Evolutionary conservation across 2,888 invertebrate species (phyloP).

Genomic region (Molanna angustata): DNA sequence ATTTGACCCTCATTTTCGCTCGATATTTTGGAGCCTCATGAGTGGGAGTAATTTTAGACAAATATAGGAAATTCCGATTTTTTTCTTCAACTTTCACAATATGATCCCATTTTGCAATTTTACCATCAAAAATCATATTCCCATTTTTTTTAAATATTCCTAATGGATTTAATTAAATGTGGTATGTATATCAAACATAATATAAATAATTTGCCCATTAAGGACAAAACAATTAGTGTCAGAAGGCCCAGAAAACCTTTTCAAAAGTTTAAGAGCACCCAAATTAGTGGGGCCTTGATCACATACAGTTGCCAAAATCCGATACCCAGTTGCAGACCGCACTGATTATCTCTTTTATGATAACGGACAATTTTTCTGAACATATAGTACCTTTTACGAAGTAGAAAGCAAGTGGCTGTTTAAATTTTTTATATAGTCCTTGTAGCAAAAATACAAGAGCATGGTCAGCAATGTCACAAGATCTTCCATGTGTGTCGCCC

Average conservation of each 20-base stretch:
- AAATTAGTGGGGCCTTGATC: no score
- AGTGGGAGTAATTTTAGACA: background rate
- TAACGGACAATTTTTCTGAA: no score
- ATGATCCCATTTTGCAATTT: background rate
- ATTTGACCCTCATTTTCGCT: slow-evolving; percentile 3
- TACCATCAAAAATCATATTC: background rate
- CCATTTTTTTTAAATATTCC: no score
- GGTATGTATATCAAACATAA: no score
- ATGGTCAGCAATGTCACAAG: background rate
- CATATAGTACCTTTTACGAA: background rate
- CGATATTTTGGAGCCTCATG: background rate
- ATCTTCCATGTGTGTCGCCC: background rate
- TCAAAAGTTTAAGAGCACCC: no score
- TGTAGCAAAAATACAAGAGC: background rate
- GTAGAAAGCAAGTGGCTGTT: background rate
- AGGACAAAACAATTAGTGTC: no score
- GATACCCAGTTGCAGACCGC: no score
- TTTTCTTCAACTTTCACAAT: background rate
- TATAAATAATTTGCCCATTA: no score
- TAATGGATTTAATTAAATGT: no score
- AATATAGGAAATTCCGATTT: background rate
- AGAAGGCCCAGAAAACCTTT: no score
- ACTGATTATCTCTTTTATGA: no score
- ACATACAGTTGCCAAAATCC: no score
- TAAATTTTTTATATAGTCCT: background rate